Evolutionary conservation across 2,888 invertebrate genomes (phyloP).

Genomic region (Monochamus alternatus): DNA sequence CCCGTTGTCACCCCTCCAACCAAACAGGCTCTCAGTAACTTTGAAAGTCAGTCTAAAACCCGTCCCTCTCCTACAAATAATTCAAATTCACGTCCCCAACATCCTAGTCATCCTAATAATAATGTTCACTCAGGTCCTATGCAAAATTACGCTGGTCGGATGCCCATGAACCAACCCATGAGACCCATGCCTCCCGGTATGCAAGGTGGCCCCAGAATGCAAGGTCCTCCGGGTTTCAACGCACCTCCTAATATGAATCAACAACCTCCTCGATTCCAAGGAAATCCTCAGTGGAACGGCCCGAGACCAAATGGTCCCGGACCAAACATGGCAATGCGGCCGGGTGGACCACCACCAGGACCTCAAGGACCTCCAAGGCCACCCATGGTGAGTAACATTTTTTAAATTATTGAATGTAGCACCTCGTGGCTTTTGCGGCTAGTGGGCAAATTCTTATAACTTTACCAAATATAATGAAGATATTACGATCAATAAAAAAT

Average conservation of each 20-base stretch:
- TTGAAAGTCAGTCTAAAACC: conserved; percentile 94
- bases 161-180: conserved; percentile 71
- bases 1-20: conserved; percentile 96
- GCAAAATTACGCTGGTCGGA: conserved; percentile 73
- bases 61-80: conserved; percentile 86
- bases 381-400: conserved; percentile 72
- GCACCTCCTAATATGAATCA: conserved; percentile 73
- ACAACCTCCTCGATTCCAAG: conserved; percentile 76
- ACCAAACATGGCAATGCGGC: conserved; percentile 71
- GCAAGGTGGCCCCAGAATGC: conserved; percentile 75
- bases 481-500: too few species aligned
- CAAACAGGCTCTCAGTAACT: conserved; percentile 89
- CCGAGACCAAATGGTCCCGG: conserved; percentile 74
- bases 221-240: conserved; percentile 75
- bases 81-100: conserved; percentile 74
- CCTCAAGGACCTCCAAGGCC: conserved; percentile 76
- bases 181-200: conserved; percentile 74
- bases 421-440: too few species aligned
- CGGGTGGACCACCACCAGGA: conserved; percentile 76
- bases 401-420: neutral
- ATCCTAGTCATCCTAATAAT: conserved; percentile 76
- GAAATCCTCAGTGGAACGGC: conserved; percentile 74
- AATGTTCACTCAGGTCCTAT: conserved; percentile 74
- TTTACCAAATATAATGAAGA: too few species aligned
- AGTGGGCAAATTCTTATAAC: too few species aligned